Conservation (phyloP, 2,888 invertebrate genomes). For the Tinea trinotella region DNA sequence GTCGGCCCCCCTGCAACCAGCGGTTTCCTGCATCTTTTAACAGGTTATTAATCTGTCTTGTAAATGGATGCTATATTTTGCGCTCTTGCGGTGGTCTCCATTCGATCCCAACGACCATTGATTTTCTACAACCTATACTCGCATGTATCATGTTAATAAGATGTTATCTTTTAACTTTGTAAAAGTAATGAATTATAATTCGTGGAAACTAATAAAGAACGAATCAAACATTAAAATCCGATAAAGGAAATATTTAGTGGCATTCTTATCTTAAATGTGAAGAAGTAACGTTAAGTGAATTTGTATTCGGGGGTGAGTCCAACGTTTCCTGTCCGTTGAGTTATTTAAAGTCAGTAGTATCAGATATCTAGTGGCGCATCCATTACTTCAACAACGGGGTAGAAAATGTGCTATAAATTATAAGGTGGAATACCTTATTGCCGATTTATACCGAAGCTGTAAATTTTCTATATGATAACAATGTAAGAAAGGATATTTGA, state of each 20-base stretch:
- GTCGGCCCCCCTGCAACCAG: too few species aligned
- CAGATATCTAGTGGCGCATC: conserved; percentile 65
- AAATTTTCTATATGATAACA: conserved; percentile 26
- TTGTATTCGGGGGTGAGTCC: conserved; percentile 52
- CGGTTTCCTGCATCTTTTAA: too few species aligned
- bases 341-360: conserved; percentile 60
- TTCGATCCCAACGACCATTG: too few species aligned
- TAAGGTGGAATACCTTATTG: conserved; percentile 56
- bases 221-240: background rate
- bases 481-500: background rate
- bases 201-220: background rate
- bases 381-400: conserved; percentile 59
- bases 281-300: conserved; percentile 57
- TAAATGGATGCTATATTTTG: too few species aligned
- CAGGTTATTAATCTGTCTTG: too few species aligned
- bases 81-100: too few species aligned
- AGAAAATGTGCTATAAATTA: conserved; percentile 57
- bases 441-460: conserved; percentile 58
- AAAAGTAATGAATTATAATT: background rate
- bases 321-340: conserved; percentile 57
- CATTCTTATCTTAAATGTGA: conserved; percentile 55
- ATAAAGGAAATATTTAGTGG: conserved; percentile 49
- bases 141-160: too few species aligned
- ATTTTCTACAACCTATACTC: too few species aligned
- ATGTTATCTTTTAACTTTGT: too few species aligned